phyloP scores from a whole-genome alignment of 2,888 invertebrate species.

The Malacosoma neustria region DNA sequence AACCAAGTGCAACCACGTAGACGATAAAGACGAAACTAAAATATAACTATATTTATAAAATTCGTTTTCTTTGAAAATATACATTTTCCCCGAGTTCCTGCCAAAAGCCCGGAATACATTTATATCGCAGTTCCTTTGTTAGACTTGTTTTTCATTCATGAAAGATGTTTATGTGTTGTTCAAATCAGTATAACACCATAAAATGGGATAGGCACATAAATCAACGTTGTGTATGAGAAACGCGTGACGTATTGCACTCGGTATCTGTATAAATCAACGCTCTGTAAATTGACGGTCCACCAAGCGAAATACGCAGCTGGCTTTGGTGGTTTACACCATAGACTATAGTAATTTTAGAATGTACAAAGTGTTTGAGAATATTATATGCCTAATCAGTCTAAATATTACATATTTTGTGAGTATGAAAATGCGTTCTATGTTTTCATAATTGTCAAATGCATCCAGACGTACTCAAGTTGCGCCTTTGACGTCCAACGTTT shows the following conservation, averaged over 20 bases:
- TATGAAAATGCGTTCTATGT: no score
- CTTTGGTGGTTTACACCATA: conserved; percentile 19
- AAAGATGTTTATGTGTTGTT: neutral
- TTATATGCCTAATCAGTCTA: no score
- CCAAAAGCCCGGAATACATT: neutral
- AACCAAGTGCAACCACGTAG: no score
- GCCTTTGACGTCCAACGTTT: no score
- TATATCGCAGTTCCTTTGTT: neutral
- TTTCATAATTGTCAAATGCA: no score
- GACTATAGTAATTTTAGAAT: conserved; percentile 7
- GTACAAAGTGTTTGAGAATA: no score
- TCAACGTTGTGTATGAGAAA: conserved; percentile 14
- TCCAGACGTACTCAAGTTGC: no score
- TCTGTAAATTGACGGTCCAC: conserved; percentile 38
- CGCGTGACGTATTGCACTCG: conserved; percentile 17
- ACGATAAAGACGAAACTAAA: no score
- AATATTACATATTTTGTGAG: no score
- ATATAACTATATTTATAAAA: neutral
- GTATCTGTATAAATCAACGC: conserved; percentile 21
- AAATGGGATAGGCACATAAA: neutral
- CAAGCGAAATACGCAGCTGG: conserved; percentile 36
- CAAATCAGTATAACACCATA: neutral
- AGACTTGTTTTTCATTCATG: neutral
- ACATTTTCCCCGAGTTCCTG: neutral
- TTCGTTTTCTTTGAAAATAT: neutral